Conservation (phyloP, 2,113 vertebrate species). For the Rhodinocichla rosea region DNA sequence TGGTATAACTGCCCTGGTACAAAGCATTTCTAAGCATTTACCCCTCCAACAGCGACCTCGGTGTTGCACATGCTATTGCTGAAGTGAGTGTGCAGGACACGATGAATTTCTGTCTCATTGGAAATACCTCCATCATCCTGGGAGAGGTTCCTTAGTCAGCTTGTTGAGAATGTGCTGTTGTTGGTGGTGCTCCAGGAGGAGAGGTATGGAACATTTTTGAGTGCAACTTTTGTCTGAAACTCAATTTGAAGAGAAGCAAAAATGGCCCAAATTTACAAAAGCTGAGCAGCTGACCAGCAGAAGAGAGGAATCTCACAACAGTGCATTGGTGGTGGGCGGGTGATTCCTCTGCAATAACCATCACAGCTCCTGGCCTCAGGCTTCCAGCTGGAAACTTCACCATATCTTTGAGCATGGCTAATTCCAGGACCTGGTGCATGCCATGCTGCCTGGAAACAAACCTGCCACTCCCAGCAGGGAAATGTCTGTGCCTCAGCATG, state of each 20-base stretch:
- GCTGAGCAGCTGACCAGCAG: neutral
- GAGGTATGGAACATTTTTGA: neutral
- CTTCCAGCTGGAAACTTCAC: neutral
- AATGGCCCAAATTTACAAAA: neutral
- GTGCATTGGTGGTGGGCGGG: accelerated
- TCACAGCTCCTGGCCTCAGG: neutral
- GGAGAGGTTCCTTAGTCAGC: neutral
- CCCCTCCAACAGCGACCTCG: accelerated
- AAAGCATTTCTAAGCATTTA: neutral
- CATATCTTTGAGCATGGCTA: accelerated
- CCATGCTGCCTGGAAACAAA: neutral
- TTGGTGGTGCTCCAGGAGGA: neutral
- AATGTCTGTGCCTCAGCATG: accelerated
- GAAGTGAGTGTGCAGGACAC: neutral
- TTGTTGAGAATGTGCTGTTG: neutral
- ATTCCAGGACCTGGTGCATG: neutral
- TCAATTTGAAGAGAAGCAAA: neutral
- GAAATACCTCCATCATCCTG: accelerated
- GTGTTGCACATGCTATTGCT: neutral
- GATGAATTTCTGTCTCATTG: neutral
- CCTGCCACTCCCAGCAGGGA: neutral
- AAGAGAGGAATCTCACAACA: neutral
- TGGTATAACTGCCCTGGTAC: neutral
- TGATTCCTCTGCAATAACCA: neutral
- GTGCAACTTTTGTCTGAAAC: neutral